Base-by-base conservation (phyloP, 2,888 invertebrate genomes). In the Tenthredo distinguenda region DNA sequence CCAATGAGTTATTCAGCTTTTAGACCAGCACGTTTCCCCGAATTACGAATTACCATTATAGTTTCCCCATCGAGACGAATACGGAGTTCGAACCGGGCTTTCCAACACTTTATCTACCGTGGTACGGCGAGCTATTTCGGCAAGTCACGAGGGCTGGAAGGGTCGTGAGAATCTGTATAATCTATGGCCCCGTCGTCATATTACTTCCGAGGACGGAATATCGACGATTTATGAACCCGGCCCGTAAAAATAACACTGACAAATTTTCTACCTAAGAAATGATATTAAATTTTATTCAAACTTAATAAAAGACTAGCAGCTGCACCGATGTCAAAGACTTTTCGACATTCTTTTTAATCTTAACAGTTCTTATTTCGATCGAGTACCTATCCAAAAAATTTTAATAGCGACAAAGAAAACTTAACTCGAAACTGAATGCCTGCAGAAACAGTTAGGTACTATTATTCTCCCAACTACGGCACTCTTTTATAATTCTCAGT, bases 241-340 rank as follows among this genome's bases (percentile, higher is more conserved):
- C n/a, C 71, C 34, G 71, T 71, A 71, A 37, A 71, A 71, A 71
- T 71, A 71, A 71, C 71, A 71, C 31, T 71, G 71, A 34, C 34
- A 37, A 71, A 71, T 71, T 71, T 71, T 71, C 37, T 6, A 71
- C 37, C 71, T 71, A 31, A 71, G 12, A 71, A 71, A 37, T 18
- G 37, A 71, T 71, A 37, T 62, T 71, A 37, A 71, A 71, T 71
- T 37, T 71, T 37, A 34, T 71, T 26, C 71, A 37, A n/a, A 37
- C 12, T 26, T 18, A 34, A 37, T 71, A 71, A 68, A 31, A 68
- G 15, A 68, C 55, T 10, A 18, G 12, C 68, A 68, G 31, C 15
- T 68, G 68, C 55, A 55, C 9, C 34, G 21, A 68, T 10, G 34
- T 71, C 18, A 37, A 31, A 18, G 71, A 71, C 37, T 71, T 37